Evolutionary conservation across 2,888 invertebrate species (phyloP).

Genomic region (Antheraea yamamai): DNA sequence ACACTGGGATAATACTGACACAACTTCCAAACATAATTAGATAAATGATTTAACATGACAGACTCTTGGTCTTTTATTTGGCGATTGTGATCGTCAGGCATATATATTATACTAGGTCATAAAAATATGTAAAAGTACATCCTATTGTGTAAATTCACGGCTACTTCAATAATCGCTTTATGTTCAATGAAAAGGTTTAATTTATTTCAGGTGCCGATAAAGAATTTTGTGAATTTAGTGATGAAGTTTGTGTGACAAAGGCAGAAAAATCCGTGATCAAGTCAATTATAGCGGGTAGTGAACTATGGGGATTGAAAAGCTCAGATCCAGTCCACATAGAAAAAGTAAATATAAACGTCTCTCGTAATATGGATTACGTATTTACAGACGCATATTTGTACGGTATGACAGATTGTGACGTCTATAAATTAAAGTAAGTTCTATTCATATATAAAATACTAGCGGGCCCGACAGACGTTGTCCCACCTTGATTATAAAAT

Average conservation of each 20-base stretch:
- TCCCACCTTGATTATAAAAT: too few relatives aligned
- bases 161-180: neutral
- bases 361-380: constrained; percentile 14
- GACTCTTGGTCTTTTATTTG: too few relatives aligned
- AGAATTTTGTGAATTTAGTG: constrained; percentile 20
- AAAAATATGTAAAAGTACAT: neutral
- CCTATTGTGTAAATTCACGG: neutral
- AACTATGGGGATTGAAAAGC: constrained; percentile 21
- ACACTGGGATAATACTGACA: too few relatives aligned
- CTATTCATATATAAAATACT: neutral
- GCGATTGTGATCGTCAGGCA: too few relatives aligned
- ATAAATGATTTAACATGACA: too few relatives aligned
- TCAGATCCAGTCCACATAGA: constrained; percentile 27
- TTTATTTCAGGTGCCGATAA: constrained; percentile 22
- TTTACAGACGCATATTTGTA: constrained; percentile 20
- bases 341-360: constrained; percentile 15
- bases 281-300: constrained; percentile 22
- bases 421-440: constrained; percentile 25
- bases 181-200: neutral
- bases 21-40: too few relatives aligned
- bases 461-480: too few relatives aligned
- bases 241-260: constrained; percentile 24
- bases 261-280: constrained; percentile 22
- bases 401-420: constrained; percentile 26
- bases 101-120: neutral